Evolutionary conservation across 1,140 invertebrate genomes (phyloP).

Genomic region (Drosophila pandora): DNA sequence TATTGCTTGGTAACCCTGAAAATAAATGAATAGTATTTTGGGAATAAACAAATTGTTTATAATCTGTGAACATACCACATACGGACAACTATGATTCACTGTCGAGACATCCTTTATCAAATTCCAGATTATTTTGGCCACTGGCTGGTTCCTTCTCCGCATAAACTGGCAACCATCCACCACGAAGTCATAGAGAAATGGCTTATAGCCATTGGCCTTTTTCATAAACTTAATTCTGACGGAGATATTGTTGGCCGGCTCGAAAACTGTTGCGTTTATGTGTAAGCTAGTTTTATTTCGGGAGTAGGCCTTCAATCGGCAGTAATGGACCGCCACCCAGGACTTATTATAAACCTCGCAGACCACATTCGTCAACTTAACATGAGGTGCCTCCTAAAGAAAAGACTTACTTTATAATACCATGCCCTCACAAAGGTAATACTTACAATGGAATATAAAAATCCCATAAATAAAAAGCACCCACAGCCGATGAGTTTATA

Average conservation of each 20-base stretch:
- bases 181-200: constrained; percentile 18
- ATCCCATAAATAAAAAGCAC: neutral
- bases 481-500: neutral
- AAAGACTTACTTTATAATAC: neutral
- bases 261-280: constrained; percentile 10
- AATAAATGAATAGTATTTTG: neutral
- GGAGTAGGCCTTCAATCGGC: constrained; percentile 30
- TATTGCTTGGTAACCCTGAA: neutral
- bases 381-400: neutral
- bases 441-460: constrained; percentile 6
- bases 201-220: constrained; percentile 35
- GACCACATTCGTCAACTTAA: constrained; percentile 42
- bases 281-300: constrained; percentile 43
- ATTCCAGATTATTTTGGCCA: constrained; percentile 16
- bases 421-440: no score
- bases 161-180: constrained; percentile 46
- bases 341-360: constrained; percentile 42
- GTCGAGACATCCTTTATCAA: constrained; percentile 18
- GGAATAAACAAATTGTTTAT: neutral
- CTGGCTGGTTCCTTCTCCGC: constrained; percentile 18
- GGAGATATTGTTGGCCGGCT: constrained; percentile 13
- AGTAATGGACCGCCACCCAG: constrained; percentile 36
- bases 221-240: constrained; percentile 21
- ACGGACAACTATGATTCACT: constrained; percentile 39
- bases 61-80: neutral